Conservation (phyloP, 2,888 invertebrate species). For the Andrena chrysosceles region DNA sequence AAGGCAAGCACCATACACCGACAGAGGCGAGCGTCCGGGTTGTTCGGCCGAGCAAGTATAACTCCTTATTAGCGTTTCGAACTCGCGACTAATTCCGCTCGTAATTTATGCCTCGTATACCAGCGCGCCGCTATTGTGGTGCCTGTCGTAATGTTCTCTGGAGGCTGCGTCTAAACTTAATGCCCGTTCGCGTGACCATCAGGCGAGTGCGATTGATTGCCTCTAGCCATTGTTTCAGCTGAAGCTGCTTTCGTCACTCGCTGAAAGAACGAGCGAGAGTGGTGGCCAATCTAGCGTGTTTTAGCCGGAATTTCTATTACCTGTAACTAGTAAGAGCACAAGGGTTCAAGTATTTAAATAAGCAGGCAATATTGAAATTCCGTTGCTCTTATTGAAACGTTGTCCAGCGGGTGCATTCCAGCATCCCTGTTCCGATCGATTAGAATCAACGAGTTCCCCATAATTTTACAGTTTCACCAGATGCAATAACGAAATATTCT, state of each 20-base stretch:
- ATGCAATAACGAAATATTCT: neutral
- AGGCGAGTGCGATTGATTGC: neutral
- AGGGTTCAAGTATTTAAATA: conserved; percentile 69
- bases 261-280: neutral
- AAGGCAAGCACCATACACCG: conserved; percentile 50
- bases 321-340: conserved; percentile 39
- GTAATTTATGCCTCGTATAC: conserved; percentile 39
- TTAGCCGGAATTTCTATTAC: conserved; percentile 65
- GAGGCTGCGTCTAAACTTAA: conserved; percentile 9
- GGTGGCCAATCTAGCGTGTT: conserved; percentile 21
- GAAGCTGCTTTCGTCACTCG: neutral
- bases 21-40: conserved; percentile 52
- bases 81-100: conserved; percentile 41
- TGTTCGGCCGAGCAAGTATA: conserved; percentile 53
- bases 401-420: conserved; percentile 38
- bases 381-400: conserved; percentile 57
- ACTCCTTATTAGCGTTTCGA: conserved; percentile 63
- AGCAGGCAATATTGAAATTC: conserved; percentile 72
- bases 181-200: neutral
- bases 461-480: neutral
- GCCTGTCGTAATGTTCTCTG: conserved; percentile 18
- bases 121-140: conserved; percentile 14
- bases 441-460: neutral
- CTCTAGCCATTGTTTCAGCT: conserved; percentile 1
- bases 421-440: neutral